Percentiles rank a stretch among this genome's conserved stretches.
phyloP scores from a whole-genome alignment of 2,797 vertebrate genomes.

The Schizopygopsis malacanthus region DNA sequence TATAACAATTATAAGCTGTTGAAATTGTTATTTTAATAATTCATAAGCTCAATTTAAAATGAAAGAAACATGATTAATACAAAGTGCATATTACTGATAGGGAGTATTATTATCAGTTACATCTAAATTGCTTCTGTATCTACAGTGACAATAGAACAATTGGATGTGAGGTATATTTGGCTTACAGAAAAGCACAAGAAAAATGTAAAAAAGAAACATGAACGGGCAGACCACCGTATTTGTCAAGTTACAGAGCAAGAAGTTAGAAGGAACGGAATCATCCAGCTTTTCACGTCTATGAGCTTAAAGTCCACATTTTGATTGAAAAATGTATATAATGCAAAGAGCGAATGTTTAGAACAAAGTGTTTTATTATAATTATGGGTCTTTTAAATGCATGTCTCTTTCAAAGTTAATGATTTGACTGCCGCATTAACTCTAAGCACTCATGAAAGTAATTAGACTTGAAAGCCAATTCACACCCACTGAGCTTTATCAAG shows the following conservation, averaged over 20 bases:
- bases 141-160: constrained; percentile 1
- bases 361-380: constrained; percentile 50
- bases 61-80: background rate
- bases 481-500: constrained; percentile 42
- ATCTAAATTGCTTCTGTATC: constrained; percentile 10
- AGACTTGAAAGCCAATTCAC: constrained; percentile 38
- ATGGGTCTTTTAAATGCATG: constrained; percentile 40
- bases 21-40: background rate
- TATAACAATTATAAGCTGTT: background rate
- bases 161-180: background rate
- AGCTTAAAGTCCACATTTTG: constrained; percentile 50
- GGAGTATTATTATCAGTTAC: background rate
- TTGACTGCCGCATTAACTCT: constrained; percentile 31
- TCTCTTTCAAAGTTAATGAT: constrained; percentile 43
- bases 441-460: constrained; percentile 34
- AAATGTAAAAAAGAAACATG: background rate
- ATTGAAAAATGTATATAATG: constrained; percentile 41
- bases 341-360: constrained; percentile 37
- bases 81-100: background rate
- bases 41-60: background rate
- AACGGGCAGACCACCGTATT: background rate
- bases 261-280: background rate
- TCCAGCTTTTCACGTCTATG: background rate
- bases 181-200: background rate
- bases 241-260: background rate